Conservation (phyloP, 1,140 invertebrate species). For the Penaeus japonicus region DNA sequence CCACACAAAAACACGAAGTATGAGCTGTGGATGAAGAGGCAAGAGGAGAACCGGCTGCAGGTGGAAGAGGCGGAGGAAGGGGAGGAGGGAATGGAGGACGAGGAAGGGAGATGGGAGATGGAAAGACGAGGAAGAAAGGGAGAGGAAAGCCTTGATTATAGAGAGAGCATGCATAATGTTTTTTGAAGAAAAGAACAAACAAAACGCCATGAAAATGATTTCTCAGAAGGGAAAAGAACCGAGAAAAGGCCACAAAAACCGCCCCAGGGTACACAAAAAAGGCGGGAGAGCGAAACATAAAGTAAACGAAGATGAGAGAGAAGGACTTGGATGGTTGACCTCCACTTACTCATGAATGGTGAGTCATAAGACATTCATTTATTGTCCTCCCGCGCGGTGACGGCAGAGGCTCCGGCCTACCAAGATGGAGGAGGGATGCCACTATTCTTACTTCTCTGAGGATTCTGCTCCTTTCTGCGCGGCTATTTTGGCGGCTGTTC, state of each 20-base stretch:
- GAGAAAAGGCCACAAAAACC: not conserved
- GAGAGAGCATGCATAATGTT: not conserved
- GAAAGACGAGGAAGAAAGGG: not conserved
- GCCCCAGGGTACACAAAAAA: not conserved
- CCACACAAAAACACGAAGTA: conserved; percentile 42
- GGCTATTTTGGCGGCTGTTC: too few species aligned
- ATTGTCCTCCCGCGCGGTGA: not conserved
- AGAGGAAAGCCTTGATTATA: not conserved
- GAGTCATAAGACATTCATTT: conserved; percentile 34
- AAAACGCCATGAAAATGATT: not conserved
- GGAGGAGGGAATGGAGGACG: not conserved
- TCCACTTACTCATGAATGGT: conserved; percentile 33
- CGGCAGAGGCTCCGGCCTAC: too few species aligned
- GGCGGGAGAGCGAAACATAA: not conserved
- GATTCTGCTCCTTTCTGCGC: too few species aligned
- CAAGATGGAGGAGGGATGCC: too few species aligned
- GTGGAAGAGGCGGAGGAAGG: not conserved
- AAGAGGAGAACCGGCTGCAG: not conserved
- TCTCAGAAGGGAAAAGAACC: not conserved
- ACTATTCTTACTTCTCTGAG: too few species aligned
- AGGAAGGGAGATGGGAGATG: not conserved
- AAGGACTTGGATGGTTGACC: not conserved
- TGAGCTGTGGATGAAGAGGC: not conserved
- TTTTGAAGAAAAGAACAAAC: not conserved
- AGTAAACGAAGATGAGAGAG: not conserved